Evolutionary conservation across 2,113 vertebrate species (phyloP).

Genomic region (Saguinus midas): DNA sequence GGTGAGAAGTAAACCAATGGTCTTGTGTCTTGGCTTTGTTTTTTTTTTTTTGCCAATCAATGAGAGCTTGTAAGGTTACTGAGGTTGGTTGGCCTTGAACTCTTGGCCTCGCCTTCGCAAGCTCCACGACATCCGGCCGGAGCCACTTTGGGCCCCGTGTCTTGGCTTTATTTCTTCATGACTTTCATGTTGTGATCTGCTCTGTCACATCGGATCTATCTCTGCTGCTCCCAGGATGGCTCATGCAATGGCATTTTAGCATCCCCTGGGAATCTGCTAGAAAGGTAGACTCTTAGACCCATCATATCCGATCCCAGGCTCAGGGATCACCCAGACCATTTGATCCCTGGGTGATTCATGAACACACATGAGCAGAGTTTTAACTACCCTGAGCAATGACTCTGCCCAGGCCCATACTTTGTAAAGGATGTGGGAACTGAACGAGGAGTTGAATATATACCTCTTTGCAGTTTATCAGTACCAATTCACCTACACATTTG

Average conservation of each 20-base stretch:
- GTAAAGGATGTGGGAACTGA: not conserved
- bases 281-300: not conserved
- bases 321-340: not conserved
- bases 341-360: not conserved
- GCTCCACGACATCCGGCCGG: too few species aligned
- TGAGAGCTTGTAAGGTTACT: too few species aligned
- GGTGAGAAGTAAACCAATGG: not conserved
- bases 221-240: not conserved
- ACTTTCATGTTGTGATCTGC: not conserved
- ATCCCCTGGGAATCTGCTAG: not conserved
- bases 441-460: not conserved
- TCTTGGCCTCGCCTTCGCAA: too few species aligned
- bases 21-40: not conserved
- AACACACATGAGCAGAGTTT: not conserved
- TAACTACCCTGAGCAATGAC: not conserved
- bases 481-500: not conserved
- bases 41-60: not conserved
- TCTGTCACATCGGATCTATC: not conserved
- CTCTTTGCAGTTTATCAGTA: not conserved
- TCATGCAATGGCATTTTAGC: fast-evolving
- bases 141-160: not conserved
- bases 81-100: too few species aligned
- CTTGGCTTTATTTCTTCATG: not conserved
- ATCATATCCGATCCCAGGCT: too few species aligned
- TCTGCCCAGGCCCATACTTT: not conserved